Percentiles rank a stretch among this genome's conserved stretches.
phyloP scores from a whole-genome alignment of 1,140 invertebrate species.

The Ceratina japonica region DNA sequence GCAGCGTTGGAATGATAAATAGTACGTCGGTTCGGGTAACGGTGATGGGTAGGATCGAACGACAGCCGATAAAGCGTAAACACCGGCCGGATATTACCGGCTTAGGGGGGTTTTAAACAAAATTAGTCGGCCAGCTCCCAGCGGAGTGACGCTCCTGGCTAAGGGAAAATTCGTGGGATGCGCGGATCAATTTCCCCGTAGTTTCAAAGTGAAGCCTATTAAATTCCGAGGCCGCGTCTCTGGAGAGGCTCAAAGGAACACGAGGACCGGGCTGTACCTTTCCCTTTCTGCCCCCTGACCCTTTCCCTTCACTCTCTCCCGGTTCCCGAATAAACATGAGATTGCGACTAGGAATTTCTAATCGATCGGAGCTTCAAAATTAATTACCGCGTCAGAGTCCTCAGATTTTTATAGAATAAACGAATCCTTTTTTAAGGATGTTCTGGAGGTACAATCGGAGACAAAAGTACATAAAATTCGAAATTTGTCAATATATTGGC shows the following conservation, averaged over 20 bases:
- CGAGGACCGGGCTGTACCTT: background rate
- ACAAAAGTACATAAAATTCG: too few relatives aligned
- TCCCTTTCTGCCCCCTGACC: background rate
- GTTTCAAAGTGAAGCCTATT: slow-evolving; percentile 71
- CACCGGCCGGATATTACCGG: slow-evolving; percentile 35
- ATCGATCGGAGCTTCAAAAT: slow-evolving; percentile 61
- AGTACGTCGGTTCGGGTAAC: background rate
- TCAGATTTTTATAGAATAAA: background rate
- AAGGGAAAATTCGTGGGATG: slow-evolving; percentile 36
- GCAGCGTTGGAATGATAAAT: background rate
- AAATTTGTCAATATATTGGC: too few relatives aligned
- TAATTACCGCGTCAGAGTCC: slow-evolving; percentile 51
- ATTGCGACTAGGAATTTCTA: slow-evolving; percentile 61
- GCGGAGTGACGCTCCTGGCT: slow-evolving; percentile 25
- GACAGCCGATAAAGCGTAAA: slow-evolving; percentile 38
- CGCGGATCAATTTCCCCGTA: slow-evolving; percentile 59
- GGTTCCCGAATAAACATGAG: slow-evolving; percentile 56
- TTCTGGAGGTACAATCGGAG: too few relatives aligned
- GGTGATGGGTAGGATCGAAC: slow-evolving; percentile 23
- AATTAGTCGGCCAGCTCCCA: slow-evolving; percentile 47
- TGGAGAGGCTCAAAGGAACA: slow-evolving; percentile 61
- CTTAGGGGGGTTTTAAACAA: slow-evolving; percentile 41
- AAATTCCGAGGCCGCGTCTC: slow-evolving; percentile 66
- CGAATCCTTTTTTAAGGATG: too few relatives aligned
- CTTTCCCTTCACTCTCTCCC: background rate